These are phyloP conservation scores for Phalacrocorax aristotelis DNA, from an alignment of 2,113 vertebrate species.

Conservation along the genomic window DNA sequence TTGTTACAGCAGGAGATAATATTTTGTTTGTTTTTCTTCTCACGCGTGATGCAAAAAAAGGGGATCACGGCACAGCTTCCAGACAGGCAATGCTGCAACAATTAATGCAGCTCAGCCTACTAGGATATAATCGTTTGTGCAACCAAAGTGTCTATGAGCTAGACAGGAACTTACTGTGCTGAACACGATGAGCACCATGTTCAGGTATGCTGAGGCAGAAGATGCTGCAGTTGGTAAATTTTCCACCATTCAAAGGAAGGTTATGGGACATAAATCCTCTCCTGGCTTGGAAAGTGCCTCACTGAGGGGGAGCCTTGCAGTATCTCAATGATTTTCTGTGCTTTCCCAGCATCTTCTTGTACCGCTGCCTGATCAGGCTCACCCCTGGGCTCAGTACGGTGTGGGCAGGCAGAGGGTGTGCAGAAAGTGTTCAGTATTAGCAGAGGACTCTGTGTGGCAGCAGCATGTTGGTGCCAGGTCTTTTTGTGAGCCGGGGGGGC, in stretches of 20 bases:
- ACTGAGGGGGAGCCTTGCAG: background rate
- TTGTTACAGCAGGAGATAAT: background rate
- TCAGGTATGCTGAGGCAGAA: background rate
- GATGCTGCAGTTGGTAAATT: background rate
- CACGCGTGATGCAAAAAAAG: accelerated
- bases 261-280: background rate
- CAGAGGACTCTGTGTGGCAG: background rate
- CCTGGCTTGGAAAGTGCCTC: background rate
- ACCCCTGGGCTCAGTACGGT: accelerated
- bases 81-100: background rate
- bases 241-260: background rate
- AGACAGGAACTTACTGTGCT: background rate
- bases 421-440: background rate
- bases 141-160: background rate
- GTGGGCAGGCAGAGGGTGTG: background rate
- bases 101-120: background rate
- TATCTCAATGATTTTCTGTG: accelerated
- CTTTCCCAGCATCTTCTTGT: background rate
- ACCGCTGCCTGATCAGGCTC: background rate
- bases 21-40: background rate
- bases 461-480: background rate
- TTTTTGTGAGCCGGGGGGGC: background rate
- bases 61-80: background rate
- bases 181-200: accelerated
- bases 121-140: background rate